A percentile compares a stretch with the other conserved stretches of the same genome.
Evolutionary conservation across 2,113 vertebrate species (phyloP).

Genomic region (Phoenicopterus ruber): DNA sequence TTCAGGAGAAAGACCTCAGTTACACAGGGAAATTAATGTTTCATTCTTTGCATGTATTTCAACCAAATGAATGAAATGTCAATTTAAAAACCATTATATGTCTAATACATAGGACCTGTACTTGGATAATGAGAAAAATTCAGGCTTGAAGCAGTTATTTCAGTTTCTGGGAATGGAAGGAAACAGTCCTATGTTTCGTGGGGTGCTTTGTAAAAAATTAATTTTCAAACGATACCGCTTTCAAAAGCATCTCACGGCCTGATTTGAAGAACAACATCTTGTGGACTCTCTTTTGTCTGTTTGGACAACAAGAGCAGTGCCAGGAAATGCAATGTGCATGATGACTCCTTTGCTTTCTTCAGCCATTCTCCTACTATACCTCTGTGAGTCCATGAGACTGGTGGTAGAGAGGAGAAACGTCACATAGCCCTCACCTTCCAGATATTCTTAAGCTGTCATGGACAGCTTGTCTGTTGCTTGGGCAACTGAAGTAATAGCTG

Average conservation of each 20-base stretch:
- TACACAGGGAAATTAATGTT: background rate
- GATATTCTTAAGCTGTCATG: background rate
- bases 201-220: background rate
- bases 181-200: background rate
- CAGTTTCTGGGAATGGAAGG: background rate
- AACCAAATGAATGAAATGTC: background rate
- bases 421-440: background rate
- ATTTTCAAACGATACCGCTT: background rate
- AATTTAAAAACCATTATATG: background rate
- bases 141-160: background rate
- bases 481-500: background rate
- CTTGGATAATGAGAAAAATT: background rate
- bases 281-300: background rate
- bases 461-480: background rate
- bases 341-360: background rate
- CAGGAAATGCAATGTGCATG: background rate
- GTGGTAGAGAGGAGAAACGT: background rate
- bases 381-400: background rate
- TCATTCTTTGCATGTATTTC: background rate
- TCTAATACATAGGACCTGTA: background rate
- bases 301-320: background rate
- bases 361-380: background rate
- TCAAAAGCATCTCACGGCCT: background rate
- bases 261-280: background rate
- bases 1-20: background rate